These are phyloP conservation scores for Centroberyx gerrardi DNA, from an alignment of 2,797 vertebrate species.

Conservation along the genomic window DNA sequence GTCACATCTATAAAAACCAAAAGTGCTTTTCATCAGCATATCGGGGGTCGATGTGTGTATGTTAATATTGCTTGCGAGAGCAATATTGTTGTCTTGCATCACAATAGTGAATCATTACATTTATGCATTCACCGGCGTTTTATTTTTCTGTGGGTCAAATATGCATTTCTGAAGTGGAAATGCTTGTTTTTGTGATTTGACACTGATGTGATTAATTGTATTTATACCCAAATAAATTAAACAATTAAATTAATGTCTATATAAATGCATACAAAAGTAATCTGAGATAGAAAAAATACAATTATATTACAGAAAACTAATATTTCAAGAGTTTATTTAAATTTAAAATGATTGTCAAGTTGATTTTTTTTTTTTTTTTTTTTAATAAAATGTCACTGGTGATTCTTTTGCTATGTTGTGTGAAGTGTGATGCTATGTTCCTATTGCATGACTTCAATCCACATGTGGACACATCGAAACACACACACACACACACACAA, in stretches of 20 bases:
- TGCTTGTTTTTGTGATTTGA: constrained; percentile 41
- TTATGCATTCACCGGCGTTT: constrained; percentile 52
- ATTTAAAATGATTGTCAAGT: constrained; percentile 4
- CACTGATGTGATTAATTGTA: constrained; percentile 14
- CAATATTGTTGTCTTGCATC: constrained; percentile 83
- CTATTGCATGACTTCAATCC: constrained; percentile 13
- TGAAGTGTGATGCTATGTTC: constrained; percentile 15
- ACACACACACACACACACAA: constrained; percentile 16
- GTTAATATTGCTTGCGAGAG: constrained; percentile 81
- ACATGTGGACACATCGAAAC: constrained; percentile 18
- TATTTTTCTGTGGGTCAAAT: constrained; percentile 55
- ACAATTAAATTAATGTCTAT: constrained; percentile 2
- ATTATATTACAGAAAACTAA: neutral
- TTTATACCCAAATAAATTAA: neutral
- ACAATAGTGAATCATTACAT: constrained; percentile 75
- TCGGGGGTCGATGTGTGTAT: constrained; percentile 79
- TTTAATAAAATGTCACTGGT: neutral
- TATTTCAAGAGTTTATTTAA: neutral
- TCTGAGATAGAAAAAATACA: neutral
- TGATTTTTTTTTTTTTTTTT: constrained; percentile 2
- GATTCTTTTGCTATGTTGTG: neutral
- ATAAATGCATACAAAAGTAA: neutral
- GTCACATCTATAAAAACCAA: constrained; percentile 68
- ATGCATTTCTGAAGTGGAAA: constrained; percentile 37
- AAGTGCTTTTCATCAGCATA: constrained; percentile 81